Percentiles rank a stretch among this genome's conserved stretches.
phyloP scores from a whole-genome alignment of 53 echinoderm and acorn worm genomes.

The Pentamera pediparva region DNA sequence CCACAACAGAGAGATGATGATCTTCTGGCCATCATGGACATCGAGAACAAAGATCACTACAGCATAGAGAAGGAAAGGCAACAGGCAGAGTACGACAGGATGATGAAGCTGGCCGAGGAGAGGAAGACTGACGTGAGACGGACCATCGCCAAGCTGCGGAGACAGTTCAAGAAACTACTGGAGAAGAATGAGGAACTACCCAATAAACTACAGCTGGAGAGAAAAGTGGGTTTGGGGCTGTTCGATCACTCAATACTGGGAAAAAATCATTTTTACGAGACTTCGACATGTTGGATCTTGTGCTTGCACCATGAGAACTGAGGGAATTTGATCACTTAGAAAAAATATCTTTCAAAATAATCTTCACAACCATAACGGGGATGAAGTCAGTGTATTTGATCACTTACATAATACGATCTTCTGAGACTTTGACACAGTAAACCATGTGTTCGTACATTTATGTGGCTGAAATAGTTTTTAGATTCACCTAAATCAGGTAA shows the following conservation, averaged over 20 bases:
- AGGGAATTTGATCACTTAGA: too few species aligned
- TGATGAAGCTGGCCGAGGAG: slow-evolving; percentile 87
- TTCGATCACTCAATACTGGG: background rate
- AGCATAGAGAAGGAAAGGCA: slow-evolving; percentile 97
- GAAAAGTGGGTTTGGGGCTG: slow-evolving; percentile 52
- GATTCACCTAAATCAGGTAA: too few species aligned
- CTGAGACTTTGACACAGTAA: too few species aligned
- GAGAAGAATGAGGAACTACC: slow-evolving; percentile 84
- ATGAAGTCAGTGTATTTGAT: too few species aligned
- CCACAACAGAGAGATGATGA: slow-evolving; percentile 74
- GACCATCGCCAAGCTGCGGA: slow-evolving; percentile 83
- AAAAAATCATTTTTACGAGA: background rate
- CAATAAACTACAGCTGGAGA: slow-evolving; percentile 75
- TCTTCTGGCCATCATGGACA: slow-evolving; percentile 61
- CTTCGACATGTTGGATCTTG: background rate
- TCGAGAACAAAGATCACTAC: slow-evolving; percentile 90
- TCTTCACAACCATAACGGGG: too few species aligned
- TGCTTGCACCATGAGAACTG: too few species aligned
- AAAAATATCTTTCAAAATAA: too few species aligned
- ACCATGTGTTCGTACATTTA: too few species aligned
- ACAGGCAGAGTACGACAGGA: slow-evolving; percentile 94
- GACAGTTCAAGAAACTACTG: slow-evolving; percentile 90
- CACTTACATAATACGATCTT: too few species aligned
- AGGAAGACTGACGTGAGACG: slow-evolving; percentile 79
- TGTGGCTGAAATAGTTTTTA: too few species aligned